Evolutionary conservation across 2,888 invertebrate genomes (phyloP).

Genomic region (Apantesis nais): DNA sequence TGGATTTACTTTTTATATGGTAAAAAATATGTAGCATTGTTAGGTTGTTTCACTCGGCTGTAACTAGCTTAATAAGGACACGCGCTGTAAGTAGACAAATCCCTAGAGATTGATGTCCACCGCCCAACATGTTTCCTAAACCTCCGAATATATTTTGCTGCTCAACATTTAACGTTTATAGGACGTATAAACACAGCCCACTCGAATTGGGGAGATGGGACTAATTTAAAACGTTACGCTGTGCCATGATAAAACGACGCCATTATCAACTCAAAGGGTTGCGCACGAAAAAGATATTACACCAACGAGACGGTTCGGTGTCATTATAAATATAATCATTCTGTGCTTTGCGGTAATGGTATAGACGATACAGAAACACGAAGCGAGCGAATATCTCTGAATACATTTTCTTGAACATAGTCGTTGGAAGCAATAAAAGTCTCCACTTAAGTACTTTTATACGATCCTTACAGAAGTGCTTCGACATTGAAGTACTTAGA

Average conservation of each 20-base stretch:
- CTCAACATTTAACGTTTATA: constrained; percentile 59
- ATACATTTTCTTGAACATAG: constrained; percentile 13
- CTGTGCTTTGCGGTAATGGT: constrained; percentile 21
- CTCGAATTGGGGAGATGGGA: constrained; percentile 60
- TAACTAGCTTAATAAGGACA: constrained; percentile 43
- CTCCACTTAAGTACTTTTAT: neutral
- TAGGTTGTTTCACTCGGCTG: constrained; percentile 21
- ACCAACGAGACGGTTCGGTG: constrained; percentile 42
- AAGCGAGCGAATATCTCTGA: constrained; percentile 8
- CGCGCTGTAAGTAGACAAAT: constrained; percentile 50
- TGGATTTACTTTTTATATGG: constrained; percentile 1
- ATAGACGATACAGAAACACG: constrained; percentile 16
- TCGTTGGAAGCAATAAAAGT: constrained; percentile 5
- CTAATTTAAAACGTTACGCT: constrained; percentile 59
- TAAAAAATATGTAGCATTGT: constrained; percentile 31
- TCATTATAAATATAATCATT: constrained; percentile 47
- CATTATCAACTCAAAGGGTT: constrained; percentile 58
- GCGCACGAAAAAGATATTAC: constrained; percentile 51
- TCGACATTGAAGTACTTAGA: constrained; percentile 1
- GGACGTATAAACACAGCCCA: constrained; percentile 56
- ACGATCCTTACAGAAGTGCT: neutral
- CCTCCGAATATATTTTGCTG: constrained; percentile 43
- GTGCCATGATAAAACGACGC: constrained; percentile 56
- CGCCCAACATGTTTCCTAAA: constrained; percentile 42
- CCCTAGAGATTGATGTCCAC: constrained; percentile 60